Conservation (phyloP, 2,113 vertebrate genomes). For the Strigops habroptila region DNA sequence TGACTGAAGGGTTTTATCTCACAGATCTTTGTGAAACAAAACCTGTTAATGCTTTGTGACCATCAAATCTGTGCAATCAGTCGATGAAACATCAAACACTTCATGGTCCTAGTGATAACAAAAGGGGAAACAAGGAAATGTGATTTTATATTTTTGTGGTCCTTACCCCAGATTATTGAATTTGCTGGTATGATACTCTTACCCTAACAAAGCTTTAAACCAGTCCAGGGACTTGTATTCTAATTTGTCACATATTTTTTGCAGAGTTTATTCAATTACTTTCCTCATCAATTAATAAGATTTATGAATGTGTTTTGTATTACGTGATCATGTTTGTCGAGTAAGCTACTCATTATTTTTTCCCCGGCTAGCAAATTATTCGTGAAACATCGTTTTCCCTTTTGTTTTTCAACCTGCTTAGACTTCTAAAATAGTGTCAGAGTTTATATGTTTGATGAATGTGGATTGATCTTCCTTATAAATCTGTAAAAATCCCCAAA, state of each 20-base stretch:
- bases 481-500: background rate
- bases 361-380: conserved; percentile 25
- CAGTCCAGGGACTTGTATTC: background rate
- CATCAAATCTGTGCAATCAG: background rate
- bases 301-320: conserved; percentile 30
- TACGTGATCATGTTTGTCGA: background rate
- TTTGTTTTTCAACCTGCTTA: conserved; percentile 8
- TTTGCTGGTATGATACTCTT: background rate
- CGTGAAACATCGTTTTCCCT: conserved; percentile 1
- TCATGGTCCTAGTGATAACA: background rate
- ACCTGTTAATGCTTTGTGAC: background rate
- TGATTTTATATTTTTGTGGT: background rate
- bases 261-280: conserved; percentile 16
- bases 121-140: background rate
- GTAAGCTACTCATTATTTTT: conserved; percentile 48
- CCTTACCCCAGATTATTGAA: background rate
- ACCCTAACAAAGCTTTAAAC: background rate
- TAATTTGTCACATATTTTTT: background rate
- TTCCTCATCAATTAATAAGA: conserved; percentile 29
- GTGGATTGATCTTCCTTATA: background rate
- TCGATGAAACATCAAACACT: background rate
- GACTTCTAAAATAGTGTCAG: background rate
- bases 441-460: background rate
- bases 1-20: background rate
- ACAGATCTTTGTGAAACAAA: background rate